Evolutionary conservation across 2,888 invertebrate species (phyloP).

Genomic region (Lymantria monacha): DNA sequence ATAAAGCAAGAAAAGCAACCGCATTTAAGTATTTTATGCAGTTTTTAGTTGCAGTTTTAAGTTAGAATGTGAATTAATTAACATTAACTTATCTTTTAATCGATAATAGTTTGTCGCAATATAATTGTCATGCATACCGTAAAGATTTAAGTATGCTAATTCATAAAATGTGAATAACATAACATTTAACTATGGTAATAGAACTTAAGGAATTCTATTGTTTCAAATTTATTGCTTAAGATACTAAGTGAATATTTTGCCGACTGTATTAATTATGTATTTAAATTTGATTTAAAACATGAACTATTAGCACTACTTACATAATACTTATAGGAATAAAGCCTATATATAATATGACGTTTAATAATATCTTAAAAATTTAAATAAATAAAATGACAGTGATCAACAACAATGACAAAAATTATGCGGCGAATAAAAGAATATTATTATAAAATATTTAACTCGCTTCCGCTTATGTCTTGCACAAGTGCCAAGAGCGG

Average conservation of each 20-base stretch:
- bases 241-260: background rate
- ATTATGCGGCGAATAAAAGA: too few species aligned
- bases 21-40: too few species aligned
- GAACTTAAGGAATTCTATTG: constrained; percentile 7
- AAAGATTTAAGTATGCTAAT: constrained; percentile 4
- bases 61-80: background rate
- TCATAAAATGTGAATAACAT: constrained; percentile 3
- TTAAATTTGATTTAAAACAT: too few species aligned
- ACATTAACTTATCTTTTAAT: background rate
- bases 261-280: background rate
- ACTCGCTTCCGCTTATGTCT: constrained; percentile 32
- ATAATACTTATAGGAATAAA: too few species aligned
- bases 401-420: background rate
- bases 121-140: constrained; percentile 1
- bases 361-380: too few species aligned
- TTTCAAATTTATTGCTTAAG: constrained; percentile 2
- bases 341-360: too few species aligned
- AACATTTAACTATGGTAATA: constrained; percentile 12
- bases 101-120: background rate
- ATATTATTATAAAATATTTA: background rate
- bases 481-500: constrained; percentile 38
- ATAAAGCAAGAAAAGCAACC: too few species aligned
- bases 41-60: too few species aligned
- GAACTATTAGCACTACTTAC: too few species aligned
- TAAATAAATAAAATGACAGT: background rate